Percentiles rank a stretch among this genome's conserved stretches.
Evolutionary conservation across 2,797 vertebrate species (phyloP).

Genomic region (Pterois miles): DNA sequence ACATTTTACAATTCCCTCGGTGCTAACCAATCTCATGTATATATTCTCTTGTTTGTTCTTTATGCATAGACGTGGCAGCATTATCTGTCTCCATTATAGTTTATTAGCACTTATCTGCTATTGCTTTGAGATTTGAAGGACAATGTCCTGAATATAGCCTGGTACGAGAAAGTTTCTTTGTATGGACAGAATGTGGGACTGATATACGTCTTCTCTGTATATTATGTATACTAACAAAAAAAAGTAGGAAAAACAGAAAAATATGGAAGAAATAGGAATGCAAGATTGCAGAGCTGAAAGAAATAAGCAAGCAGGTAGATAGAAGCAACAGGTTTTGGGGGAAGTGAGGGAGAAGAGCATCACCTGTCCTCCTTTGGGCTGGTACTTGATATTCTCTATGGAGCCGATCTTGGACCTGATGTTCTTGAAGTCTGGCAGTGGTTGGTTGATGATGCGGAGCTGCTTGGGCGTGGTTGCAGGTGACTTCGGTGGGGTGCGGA

Average conservation of each 20-base stretch:
- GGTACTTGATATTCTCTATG: slow-evolving; percentile 97
- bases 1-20: background rate
- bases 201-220: accelerated
- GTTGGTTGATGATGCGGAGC: slow-evolving; percentile 94
- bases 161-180: background rate
- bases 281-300: slow-evolving; percentile 1
- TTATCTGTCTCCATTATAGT: background rate
- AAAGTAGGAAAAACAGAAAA: background rate
- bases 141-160: background rate
- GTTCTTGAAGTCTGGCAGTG: slow-evolving; percentile 96
- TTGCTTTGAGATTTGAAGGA: background rate
- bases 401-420: slow-evolving; percentile 97
- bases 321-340: background rate
- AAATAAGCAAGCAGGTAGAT: background rate
- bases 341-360: slow-evolving; percentile 39
- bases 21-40: background rate
- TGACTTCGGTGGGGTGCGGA: slow-evolving; percentile 97
- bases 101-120: no score
- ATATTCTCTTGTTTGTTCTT: background rate
- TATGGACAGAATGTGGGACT: background rate
- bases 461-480: slow-evolving; percentile 96
- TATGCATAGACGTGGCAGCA: background rate
- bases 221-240: background rate
- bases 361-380: slow-evolving; percentile 98
- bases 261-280: background rate